phyloP scores from a whole-genome alignment of 1,140 invertebrate genomes.

The Camponotus floridanus region DNA sequence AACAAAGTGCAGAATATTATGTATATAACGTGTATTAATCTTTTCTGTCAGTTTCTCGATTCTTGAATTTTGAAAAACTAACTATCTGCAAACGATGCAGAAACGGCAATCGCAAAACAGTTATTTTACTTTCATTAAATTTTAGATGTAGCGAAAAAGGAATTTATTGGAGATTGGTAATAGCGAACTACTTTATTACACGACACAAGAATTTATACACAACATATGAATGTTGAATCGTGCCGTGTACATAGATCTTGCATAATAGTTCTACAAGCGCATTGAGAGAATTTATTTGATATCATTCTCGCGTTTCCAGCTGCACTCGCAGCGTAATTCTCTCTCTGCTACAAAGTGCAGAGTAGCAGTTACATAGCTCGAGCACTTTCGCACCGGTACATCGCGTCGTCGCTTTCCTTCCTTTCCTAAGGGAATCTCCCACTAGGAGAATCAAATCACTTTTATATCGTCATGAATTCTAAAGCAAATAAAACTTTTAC shows the following conservation, averaged over 20 bases:
- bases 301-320: constrained; percentile 41
- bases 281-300: constrained; percentile 47
- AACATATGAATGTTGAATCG: background rate
- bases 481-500: constrained; percentile 46
- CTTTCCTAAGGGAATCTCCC: background rate
- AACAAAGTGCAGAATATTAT: constrained; percentile 14
- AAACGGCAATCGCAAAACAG: constrained; percentile 1
- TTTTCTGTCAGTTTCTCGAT: constrained; percentile 4
- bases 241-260: background rate
- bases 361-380: constrained; percentile 28
- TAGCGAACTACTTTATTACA: constrained; percentile 32
- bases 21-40: constrained; percentile 7
- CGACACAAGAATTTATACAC: background rate
- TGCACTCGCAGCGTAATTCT: constrained; percentile 38
- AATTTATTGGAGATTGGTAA: constrained; percentile 18
- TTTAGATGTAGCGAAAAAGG: constrained; percentile 37
- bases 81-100: background rate
- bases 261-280: background rate
- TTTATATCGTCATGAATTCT: constrained; percentile 49
- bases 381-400: background rate
- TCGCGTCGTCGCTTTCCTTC: background rate
- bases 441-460: constrained; percentile 53
- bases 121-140: constrained; percentile 43
- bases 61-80: background rate
- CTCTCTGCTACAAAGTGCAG: constrained; percentile 23